phyloP scores from a whole-genome alignment of 2,888 invertebrate species.

The Syrphus vitripennis region DNA sequence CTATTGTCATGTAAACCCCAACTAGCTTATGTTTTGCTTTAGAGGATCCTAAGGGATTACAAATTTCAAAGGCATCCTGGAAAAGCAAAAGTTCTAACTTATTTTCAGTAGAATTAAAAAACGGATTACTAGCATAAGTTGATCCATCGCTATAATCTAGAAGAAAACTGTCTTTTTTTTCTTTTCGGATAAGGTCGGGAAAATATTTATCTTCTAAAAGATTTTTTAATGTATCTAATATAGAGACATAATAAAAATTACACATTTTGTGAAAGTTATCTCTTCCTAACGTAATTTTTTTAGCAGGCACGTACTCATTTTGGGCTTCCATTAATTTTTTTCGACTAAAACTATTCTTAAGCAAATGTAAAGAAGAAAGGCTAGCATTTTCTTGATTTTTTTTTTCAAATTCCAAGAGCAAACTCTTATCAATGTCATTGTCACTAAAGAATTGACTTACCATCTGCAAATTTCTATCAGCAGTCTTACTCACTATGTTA shows the following conservation, averaged over 20 bases:
- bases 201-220: conserved; percentile 2
- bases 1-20: conserved; percentile 13
- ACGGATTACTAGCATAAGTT: conserved; percentile 12
- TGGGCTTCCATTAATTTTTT: not conserved
- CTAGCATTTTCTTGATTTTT: not conserved
- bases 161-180: conserved; percentile 5
- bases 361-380: not conserved
- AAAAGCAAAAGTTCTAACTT: conserved; percentile 16
- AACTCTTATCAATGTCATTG: not conserved
- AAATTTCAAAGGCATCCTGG: conserved; percentile 18
- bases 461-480: not conserved
- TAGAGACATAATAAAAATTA: conserved; percentile 16
- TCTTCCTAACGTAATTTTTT: conserved; percentile 12
- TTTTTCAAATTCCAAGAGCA: not conserved
- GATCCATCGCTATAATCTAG: conserved; percentile 16
- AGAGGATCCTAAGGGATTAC: conserved; percentile 2
- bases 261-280: conserved; percentile 12
- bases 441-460: not conserved
- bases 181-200: not conserved
- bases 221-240: conserved; percentile 10
- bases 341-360: not conserved
- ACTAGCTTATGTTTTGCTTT: conserved; percentile 7
- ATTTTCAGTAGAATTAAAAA: conserved; percentile 4
- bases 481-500: not conserved
- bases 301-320: not conserved